A percentile compares a stretch with the other conserved stretches of the same genome.
phyloP scores from a whole-genome alignment of 2,888 invertebrate genomes.

The Pandemis corylana region DNA sequence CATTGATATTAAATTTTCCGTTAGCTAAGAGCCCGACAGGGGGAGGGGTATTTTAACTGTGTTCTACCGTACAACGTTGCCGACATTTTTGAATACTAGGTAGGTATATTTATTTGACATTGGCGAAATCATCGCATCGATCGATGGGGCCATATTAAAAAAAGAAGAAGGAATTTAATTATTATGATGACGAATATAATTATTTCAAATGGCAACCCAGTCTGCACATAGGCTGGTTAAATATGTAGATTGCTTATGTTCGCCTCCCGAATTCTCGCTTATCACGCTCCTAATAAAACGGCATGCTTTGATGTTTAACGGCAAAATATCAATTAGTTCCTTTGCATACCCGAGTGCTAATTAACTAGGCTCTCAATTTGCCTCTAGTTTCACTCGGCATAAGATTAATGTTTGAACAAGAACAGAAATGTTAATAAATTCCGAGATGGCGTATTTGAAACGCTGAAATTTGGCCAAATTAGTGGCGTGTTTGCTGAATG shows the following conservation, averaged over 20 bases:
- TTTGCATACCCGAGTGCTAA: constrained; percentile 31
- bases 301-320: constrained; percentile 25
- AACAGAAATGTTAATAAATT: constrained; percentile 33
- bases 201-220: not conserved
- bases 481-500: not conserved
- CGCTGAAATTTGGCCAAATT: constrained; percentile 4
- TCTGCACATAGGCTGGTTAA: not conserved
- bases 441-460: constrained; percentile 8
- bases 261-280: not conserved
- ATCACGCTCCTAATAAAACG: constrained; percentile 9
- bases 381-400: constrained; percentile 24
- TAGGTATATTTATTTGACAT: too few species aligned
- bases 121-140: too few species aligned
- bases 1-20: too few species aligned
- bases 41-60: too few species aligned
- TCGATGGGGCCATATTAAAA: too few species aligned
- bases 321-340: constrained; percentile 38
- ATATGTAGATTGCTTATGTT: not conserved
- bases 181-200: not conserved
- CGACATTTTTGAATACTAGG: too few species aligned
- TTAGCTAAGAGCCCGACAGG: too few species aligned
- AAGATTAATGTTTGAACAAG: constrained; percentile 35
- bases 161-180: too few species aligned
- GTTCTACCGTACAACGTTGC: too few species aligned
- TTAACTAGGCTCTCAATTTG: constrained; percentile 29